Evolutionary conservation across 2,113 vertebrate genomes (phyloP).

Genomic region (Drymodes brunneopygia): DNA sequence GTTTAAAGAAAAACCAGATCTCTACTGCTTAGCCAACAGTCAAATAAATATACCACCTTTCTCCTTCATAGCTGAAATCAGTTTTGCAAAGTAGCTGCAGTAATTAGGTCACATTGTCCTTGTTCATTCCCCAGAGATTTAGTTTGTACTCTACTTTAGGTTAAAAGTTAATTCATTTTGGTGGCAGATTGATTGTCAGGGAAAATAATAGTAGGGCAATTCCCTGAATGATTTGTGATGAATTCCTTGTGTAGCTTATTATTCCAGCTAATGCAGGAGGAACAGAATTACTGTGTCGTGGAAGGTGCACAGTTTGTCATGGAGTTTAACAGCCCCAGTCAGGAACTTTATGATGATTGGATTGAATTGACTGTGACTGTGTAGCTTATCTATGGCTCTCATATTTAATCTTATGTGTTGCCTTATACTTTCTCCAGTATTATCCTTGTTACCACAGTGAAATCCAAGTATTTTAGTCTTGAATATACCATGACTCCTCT

Average conservation of each 20-base stretch:
- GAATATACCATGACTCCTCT: not conserved
- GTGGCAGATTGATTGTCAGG: slow-evolving; percentile 57
- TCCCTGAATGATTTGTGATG: slow-evolving; percentile 46
- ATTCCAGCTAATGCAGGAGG: not conserved
- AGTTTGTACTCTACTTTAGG: slow-evolving; percentile 20
- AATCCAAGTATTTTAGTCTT: not conserved
- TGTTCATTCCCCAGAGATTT: slow-evolving; percentile 27
- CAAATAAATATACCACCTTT: not conserved
- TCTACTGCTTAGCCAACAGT: not conserved
- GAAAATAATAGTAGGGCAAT: slow-evolving; percentile 52
- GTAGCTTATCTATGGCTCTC: not conserved
- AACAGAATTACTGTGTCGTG: not conserved
- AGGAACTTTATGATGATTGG: not conserved
- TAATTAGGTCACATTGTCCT: slow-evolving; percentile 59
- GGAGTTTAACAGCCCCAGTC: not conserved
- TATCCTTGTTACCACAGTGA: not conserved
- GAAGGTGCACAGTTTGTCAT: not conserved
- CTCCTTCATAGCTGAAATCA: slow-evolving; percentile 9
- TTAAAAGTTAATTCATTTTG: slow-evolving; percentile 66
- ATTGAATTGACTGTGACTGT: not conserved
- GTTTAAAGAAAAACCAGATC: not conserved
- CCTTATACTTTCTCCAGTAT: not conserved
- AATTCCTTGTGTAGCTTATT: slow-evolving; percentile 17
- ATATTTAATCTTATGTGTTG: not conserved
- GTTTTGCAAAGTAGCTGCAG: slow-evolving; percentile 26